Base-by-base conservation (phyloP, 2,888 invertebrate species). In the Patella pellucida region DNA sequence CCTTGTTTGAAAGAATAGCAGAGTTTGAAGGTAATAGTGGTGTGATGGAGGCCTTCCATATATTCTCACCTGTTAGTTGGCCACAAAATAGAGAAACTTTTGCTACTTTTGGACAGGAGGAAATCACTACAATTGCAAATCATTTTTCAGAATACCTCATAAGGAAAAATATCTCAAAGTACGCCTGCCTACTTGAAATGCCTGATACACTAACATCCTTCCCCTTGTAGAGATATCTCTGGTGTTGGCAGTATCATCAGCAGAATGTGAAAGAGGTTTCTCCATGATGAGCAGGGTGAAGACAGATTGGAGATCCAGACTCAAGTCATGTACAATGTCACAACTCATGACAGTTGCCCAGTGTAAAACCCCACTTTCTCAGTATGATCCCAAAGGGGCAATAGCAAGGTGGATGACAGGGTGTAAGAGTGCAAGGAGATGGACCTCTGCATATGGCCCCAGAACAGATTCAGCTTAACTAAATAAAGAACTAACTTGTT, bases 301-400 rank as follows among this genome's bases (percentile, higher is more conserved):
- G n/a, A n/a, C n/a, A n/a, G n/a, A 68, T 16, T 68, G 68, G 68
- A 12, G 68, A 67, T 7, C 11, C 2, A 19, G 16, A 11, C 68
- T 67, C 68, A 67, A 67, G 68, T 67, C 68, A 67, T 15, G 68
- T 67, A 67, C 68, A 67, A 9, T 67, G 68, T 67, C 68, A 67
- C n/a, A 68, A 23, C 68, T 68, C 68, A 68, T 68, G 68, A 68
- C 68, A 67, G 68, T 67, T 67, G 68, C 68, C 68, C 68, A 67
- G 68, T 67, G 68, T 67, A 67, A 67, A 67, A 14, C 16, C 2
- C 68, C 68, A 67, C 68, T 67, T 14, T 11, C 68, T 67, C 68
- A 67, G 68, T 68, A 19, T 68, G 68, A 68, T 23, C 68, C 19
- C 19, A 68, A 68, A 68, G 68, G 68, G 68, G 68, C 68, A 68